These are phyloP conservation scores for Apodemia zela DNA, from an alignment of 2,888 invertebrate species.

Conservation along the genomic window DNA sequence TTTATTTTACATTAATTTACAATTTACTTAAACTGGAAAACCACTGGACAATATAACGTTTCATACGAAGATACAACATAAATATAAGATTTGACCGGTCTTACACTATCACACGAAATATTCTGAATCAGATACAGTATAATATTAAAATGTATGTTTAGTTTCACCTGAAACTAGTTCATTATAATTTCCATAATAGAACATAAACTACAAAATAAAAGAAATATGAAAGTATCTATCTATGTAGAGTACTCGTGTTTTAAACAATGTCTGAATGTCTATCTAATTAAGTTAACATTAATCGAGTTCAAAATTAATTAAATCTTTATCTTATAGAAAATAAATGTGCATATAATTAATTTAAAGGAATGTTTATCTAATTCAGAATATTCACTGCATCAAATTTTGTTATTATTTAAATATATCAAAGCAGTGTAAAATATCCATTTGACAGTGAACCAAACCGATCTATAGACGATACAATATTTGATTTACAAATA, in stretches of 20 bases:
- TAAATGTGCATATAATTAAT: neutral
- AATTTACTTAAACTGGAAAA: constrained; percentile 65
- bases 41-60: constrained; percentile 71
- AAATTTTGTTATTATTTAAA: constrained; percentile 2
- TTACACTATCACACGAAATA: constrained; percentile 34
- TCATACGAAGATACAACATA: constrained; percentile 51
- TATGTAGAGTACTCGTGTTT: neutral
- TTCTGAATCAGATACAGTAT: constrained; percentile 24
- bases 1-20: constrained; percentile 80
- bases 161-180: neutral
- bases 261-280: neutral
- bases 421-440: constrained; percentile 15
- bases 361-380: neutral
- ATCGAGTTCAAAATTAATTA: neutral
- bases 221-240: neutral
- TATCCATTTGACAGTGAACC: constrained; percentile 30
- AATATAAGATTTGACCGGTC: constrained; percentile 8
- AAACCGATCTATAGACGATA: constrained; percentile 26
- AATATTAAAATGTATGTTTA: constrained; percentile 19
- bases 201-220: constrained; percentile 2
- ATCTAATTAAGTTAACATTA: neutral
- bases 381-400: constrained; percentile 8
- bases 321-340: neutral
- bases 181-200: neutral
- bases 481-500: constrained; percentile 49